Evolutionary conservation across 37 sponge, comb jelly and placozoan species (phyloP), one percentile per base, ranked within the genome.

Genomic region (Geodia barretti): DNA sequence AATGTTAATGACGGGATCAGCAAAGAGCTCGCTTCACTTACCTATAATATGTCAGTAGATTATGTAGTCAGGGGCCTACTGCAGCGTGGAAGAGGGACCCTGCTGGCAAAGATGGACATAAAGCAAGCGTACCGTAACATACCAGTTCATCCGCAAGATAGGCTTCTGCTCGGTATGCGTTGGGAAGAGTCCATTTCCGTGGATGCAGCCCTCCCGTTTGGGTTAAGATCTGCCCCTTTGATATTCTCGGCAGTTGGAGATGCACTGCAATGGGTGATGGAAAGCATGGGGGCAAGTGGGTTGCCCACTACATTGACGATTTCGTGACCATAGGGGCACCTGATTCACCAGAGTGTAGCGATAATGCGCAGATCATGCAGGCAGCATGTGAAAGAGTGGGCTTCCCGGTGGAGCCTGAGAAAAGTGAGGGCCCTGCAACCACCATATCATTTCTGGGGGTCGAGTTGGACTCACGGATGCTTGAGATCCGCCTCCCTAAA

Each of bases 401-500:
- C 3, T 2, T 14, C 1, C 69, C 69, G 3, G 69, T 17, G 1
- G 69, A 68, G 7, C 69, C 69, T 9, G 69, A 68, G 69, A 58
- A 58, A 58, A 19, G 19, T 58, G 60, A 58, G 19, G 69, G 69
- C 37, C 69, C 69, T 3, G 36, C 69, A 3, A 68, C 69, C 35
- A 68, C 2, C 21, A 28, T 79, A 3, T 3, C 42, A 17, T 31
- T 79, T 14, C 69, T 79, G 11, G 80, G 80, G 4, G 41, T 79
- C 26, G 65, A 66, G 69, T 25, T 79, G 29, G 69, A 79, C 41
- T 38, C 80, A 3, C 14, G 8, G 42, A 26, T 17, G 47, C 1
- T 64, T 33, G 69, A 64, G 64, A 66, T 79, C 2, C 9, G 80
- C 1, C 80, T 79, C 7, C 80, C 69, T 26, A 1, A n/a, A 28